These are phyloP conservation scores for Brachionus koreanus DNA, from an alignment of 1,140 invertebrate species.

Conservation along the genomic window DNA sequence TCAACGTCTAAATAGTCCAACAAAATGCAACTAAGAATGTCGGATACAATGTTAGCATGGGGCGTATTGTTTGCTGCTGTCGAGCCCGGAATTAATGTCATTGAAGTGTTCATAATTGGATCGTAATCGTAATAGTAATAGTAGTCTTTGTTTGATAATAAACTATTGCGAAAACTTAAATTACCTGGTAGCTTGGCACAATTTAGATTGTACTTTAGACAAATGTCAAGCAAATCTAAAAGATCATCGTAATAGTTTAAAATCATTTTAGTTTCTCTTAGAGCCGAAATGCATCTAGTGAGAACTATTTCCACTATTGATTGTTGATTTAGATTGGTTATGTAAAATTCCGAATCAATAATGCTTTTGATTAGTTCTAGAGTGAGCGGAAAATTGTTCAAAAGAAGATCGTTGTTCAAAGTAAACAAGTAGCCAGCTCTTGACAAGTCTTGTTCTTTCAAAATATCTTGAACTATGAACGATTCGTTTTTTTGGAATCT, in stretches of 20 bases:
- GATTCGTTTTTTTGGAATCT: neutral
- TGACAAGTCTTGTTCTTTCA: slow-evolving; percentile 78
- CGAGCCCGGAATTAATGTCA: neutral
- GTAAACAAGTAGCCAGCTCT: slow-evolving; percentile 85
- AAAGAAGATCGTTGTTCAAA: slow-evolving; percentile 75
- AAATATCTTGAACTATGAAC: slow-evolving; percentile 62
- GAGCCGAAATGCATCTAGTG: slow-evolving; percentile 76
- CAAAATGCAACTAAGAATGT: slow-evolving; percentile 87
- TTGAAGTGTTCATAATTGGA: neutral
- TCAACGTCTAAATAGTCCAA: slow-evolving; percentile 64
- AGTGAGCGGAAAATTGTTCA: slow-evolving; percentile 77
- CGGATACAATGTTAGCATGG: slow-evolving; percentile 88
- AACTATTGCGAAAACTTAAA: neutral
- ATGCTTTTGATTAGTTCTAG: slow-evolving; percentile 73
- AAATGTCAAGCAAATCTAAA: slow-evolving; percentile 76
- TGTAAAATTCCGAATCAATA: slow-evolving; percentile 73
- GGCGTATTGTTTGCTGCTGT: slow-evolving; percentile 63
- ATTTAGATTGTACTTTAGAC: slow-evolving; percentile 79
- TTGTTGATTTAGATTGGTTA: slow-evolving; percentile 80
- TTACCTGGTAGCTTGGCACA: slow-evolving; percentile 61
- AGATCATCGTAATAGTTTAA: slow-evolving; percentile 77
- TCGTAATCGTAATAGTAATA: slow-evolving; percentile 26
- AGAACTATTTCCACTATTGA: slow-evolving; percentile 88
- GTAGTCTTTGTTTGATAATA: neutral
- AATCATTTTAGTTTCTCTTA: slow-evolving; percentile 77